Percentiles rank a stretch among this genome's conserved stretches.
Conservation (phyloP, 2,113 vertebrate species). For the Archocentrus centrarchus region DNA sequence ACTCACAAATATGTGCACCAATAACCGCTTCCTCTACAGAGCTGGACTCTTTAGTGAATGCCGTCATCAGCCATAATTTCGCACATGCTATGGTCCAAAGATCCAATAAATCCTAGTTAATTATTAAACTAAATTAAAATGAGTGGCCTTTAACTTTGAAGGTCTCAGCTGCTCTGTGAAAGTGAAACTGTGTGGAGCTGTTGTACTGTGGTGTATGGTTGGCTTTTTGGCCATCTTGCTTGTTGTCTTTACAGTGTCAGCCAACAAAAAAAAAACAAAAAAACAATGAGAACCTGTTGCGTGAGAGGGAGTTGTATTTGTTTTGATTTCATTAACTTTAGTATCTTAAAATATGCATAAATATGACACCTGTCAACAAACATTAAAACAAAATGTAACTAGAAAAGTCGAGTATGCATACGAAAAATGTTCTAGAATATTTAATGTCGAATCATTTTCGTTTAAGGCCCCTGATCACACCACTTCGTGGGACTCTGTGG, state of each 20-base stretch:
- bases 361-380: neutral
- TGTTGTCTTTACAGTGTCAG: neutral
- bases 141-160: neutral
- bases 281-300: neutral
- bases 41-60: neutral
- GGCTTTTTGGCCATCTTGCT: neutral
- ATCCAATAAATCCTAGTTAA: slow-evolving; percentile 16
- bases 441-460: neutral
- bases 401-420: neutral
- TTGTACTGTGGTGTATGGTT: rapidly evolving
- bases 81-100: slow-evolving; percentile 9
- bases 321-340: neutral
- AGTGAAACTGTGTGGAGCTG: neutral
- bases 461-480: neutral
- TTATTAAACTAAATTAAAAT: slow-evolving; percentile 23
- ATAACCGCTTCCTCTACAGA: neutral
- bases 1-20: neutral
- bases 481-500: neutral
- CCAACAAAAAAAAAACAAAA: neutral
- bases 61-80: neutral
- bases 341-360: neutral
- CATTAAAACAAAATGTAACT: rapidly evolving
- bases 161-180: neutral
- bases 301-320: neutral
- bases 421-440: neutral